Evolutionary conservation across 2,888 invertebrate genomes (phyloP).

Genomic region (Hoplodrina blanda): DNA sequence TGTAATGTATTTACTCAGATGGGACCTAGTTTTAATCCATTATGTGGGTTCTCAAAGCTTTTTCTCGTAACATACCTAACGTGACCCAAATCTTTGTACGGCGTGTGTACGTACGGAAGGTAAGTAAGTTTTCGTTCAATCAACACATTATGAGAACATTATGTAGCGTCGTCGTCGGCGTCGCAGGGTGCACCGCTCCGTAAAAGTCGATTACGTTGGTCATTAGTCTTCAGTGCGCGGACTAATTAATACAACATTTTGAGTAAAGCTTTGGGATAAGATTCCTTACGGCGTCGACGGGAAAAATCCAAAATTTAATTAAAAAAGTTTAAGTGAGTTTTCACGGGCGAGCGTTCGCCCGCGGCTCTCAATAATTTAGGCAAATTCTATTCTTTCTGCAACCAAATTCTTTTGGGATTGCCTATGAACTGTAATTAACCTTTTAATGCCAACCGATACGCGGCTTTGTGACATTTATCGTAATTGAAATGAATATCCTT

Average conservation of each 20-base stretch:
- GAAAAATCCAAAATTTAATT: constrained; percentile 90
- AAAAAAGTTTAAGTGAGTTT: constrained; percentile 90
- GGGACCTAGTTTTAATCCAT: constrained; percentile 57
- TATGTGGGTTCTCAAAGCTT: constrained; percentile 60
- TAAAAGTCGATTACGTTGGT: constrained; percentile 82
- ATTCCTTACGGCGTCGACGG: constrained; percentile 77
- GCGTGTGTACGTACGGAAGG: constrained; percentile 27
- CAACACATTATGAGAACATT: constrained; percentile 10
- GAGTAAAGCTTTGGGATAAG: constrained; percentile 84
- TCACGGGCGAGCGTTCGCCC: constrained; percentile 85
- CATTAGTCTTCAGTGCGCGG: constrained; percentile 82
- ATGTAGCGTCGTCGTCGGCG: constrained; percentile 2
- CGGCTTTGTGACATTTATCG: constrained; percentile 54
- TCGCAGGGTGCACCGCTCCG: constrained; percentile 71
- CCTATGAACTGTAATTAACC: constrained; percentile 73
- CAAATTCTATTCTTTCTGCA: constrained; percentile 82
- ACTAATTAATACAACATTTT: constrained; percentile 89
- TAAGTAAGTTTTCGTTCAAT: constrained; percentile 13
- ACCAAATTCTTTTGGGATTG: constrained; percentile 73
- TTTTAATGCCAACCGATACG: constrained; percentile 63
- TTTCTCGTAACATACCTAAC: constrained; percentile 48
- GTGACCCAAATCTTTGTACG: constrained; percentile 37
- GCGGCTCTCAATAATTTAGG: constrained; percentile 84
- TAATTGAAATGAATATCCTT: constrained; percentile 41
- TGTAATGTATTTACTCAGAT: constrained; percentile 57